phyloP scores from a whole-genome alignment of 2,113 vertebrate genomes.

The Anolis sagrei region DNA sequence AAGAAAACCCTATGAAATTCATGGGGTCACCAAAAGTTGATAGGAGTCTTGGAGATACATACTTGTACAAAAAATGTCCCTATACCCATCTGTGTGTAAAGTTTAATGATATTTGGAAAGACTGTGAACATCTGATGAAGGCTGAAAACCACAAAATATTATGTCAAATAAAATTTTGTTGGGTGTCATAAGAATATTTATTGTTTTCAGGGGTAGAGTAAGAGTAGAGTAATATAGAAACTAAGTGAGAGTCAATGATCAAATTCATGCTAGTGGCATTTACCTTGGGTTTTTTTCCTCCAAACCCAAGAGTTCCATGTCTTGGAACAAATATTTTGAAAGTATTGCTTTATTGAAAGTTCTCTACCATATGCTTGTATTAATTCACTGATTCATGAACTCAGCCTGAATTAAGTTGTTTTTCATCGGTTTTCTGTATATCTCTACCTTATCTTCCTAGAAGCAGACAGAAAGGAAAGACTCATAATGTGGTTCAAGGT shows the following conservation, averaged over 20 bases:
- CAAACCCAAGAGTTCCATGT: not conserved
- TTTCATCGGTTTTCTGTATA: constrained; percentile 16
- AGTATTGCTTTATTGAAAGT: constrained; percentile 18
- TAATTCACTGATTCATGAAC: constrained; percentile 43
- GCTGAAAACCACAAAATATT: no score
- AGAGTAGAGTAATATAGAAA: not conserved
- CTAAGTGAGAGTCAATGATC: not conserved
- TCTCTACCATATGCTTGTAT: constrained; percentile 5
- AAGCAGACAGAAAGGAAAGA: constrained; percentile 13
- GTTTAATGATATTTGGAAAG: no score
- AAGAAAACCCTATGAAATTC: no score
- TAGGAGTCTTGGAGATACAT: no score
- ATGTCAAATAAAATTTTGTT: no score
- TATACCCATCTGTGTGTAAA: no score
- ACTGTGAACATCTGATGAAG: no score
- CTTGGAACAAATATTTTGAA: not conserved
- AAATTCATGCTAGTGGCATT: not conserved
- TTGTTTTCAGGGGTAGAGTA: not conserved
- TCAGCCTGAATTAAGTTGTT: constrained; percentile 42
- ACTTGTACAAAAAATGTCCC: no score
- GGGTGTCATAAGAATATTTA: no score
- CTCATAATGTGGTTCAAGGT: constrained; percentile 4
- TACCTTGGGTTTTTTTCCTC: not conserved
- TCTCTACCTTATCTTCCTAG: constrained; percentile 46
- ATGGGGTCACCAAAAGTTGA: no score